Evolutionary conservation across 2,113 vertebrate species (phyloP).

Genomic region (Cynopterus brachyotis): DNA sequence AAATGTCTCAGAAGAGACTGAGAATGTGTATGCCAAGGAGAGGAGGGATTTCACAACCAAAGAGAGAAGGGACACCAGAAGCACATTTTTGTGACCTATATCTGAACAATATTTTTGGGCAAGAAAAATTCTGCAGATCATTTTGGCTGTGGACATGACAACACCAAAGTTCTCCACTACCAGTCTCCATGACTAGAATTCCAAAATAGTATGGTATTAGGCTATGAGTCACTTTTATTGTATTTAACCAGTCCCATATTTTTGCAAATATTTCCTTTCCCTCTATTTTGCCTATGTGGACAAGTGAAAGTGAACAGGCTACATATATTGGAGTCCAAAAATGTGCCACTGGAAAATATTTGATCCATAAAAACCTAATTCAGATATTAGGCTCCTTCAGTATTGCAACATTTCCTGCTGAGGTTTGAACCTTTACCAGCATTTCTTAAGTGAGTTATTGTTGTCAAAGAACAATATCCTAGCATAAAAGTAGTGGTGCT

Average conservation of each 20-base stretch:
- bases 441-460: not conserved
- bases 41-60: not conserved
- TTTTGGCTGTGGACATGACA: not conserved
- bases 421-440: not conserved
- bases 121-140: not conserved
- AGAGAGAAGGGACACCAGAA: not conserved
- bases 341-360: not conserved
- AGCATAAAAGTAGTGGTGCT: not conserved
- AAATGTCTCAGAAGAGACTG: not conserved
- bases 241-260: not conserved
- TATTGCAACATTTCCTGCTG: not conserved
- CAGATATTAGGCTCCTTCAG: not conserved
- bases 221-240: not conserved
- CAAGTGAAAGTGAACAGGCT: not conserved
- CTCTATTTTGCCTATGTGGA: not conserved
- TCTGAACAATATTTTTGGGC: not conserved
- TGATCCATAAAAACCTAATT: not conserved
- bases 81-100: not conserved
- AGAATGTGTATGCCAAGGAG: not conserved
- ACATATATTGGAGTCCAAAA: not conserved
- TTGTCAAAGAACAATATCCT: not conserved
- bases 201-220: not conserved
- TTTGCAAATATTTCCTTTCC: not conserved
- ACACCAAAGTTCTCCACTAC: not conserved
- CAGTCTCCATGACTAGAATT: not conserved